Conservation (phyloP, 2,113 vertebrate genomes). For the Mastomys coucha region DNA sequence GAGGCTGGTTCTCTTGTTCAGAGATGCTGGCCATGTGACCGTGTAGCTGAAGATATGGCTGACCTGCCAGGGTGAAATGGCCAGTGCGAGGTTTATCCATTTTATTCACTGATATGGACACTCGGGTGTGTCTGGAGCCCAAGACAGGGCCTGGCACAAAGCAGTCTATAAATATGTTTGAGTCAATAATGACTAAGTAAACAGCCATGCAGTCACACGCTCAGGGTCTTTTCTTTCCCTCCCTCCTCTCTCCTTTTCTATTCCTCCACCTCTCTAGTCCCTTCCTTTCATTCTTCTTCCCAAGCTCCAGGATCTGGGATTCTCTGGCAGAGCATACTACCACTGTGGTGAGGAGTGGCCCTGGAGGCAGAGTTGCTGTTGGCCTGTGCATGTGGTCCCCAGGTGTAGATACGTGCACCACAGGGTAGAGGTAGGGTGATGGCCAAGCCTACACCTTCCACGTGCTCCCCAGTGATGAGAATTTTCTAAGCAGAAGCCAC, state of each 20-base stretch:
- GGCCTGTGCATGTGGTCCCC: not conserved
- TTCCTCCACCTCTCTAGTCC: not conserved
- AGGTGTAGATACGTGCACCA: accelerated
- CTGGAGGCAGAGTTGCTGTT: not conserved
- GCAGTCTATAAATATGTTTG: not conserved
- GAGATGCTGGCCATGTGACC: not conserved
- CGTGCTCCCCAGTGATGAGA: not conserved
- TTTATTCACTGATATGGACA: not conserved
- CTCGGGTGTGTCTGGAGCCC: not conserved
- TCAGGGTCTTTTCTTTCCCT: not conserved
- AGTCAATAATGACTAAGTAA: not conserved
- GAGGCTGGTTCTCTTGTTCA: not conserved
- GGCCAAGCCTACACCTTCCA: not conserved
- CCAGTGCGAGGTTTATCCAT: not conserved
- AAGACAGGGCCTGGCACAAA: not conserved
- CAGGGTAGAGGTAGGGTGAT: not conserved
- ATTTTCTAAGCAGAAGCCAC: not conserved
- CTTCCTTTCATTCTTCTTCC: too few species aligned
- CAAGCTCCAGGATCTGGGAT: not conserved
- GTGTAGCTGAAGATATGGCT: not conserved
- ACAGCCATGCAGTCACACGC: accelerated
- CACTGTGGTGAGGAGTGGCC: too few species aligned
- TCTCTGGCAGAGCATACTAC: not conserved
- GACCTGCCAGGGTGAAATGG: not conserved
- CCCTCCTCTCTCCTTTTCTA: not conserved